Evolutionary conservation across 92 coral and sea anemone species (phyloP), one percentile per base, ranked within the genome.

Genomic region (Umimayanthus kanabou): DNA sequence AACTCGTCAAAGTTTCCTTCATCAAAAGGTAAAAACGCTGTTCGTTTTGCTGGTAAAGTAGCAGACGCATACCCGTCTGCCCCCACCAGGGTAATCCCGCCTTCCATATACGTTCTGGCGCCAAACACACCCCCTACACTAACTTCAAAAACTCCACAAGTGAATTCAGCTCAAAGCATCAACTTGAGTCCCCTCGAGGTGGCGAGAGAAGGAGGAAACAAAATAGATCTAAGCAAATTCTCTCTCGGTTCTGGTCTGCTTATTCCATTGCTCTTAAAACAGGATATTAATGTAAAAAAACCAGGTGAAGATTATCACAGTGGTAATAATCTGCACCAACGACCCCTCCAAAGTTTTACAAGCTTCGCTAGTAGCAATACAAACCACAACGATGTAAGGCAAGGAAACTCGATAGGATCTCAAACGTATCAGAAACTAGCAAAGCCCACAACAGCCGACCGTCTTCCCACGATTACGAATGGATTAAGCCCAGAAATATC

Each of bases 211-310:
- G 30, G 8, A 15, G 65, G 14, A 43, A 45, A 13, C 15, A 28
- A 43, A 28, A n/a, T 82, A 66, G 86, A 69, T 50, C 39, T 40
- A 0, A 66, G 47, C 23, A 42, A 67, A 26, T 82, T 69, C 61
- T 66, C 86, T 47, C 39, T 82, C 25, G 86, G 64, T 3, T n/a
- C 76, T 69, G 86, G 77, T 4, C 2, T 82, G 3, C 76, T 69
- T 14, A 82, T 82, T n/a, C 86, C 86, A 5, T 28, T 82, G 57
- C 86, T 82, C 23, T 6, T 67, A 15, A 67, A 66, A 43, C 57
- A 82, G 26, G 58, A 82, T 25, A 5, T 6, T n/a, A 43, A 15
- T 2, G 11, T 5, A n/a, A 43, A 69, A 43, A 9, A 49, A 69
- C 64, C 39, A 82, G 10, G 29, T 42, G 64, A 25, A 2, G 7